Evolutionary conservation across 2,113 vertebrate species (phyloP), one percentile per base, ranked within the genome.

Genomic region (Garra rufa): DNA sequence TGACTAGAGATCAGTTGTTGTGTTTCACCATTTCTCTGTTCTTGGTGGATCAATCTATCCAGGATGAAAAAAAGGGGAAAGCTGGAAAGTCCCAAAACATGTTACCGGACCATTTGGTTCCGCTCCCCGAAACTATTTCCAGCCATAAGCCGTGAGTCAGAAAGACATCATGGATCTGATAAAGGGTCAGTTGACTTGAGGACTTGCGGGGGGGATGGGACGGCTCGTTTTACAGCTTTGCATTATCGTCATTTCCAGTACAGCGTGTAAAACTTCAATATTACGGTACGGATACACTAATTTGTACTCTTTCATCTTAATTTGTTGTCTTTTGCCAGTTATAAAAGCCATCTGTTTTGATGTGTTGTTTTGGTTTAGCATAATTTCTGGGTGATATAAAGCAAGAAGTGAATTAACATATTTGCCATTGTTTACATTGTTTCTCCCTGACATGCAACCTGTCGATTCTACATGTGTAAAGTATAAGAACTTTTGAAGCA

Each of bases 61-160:
- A 11, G 70, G 24, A 50, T 2, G n/a, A 44, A 69, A 82, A 59
- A 63, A 65, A 67, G 46, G 6, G 55, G 55, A 63, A 83, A 85
- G 84, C 86, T 93, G 94, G 93, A 94, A 94, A 94, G 91, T 93
- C 94, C 94, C 94, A 63, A 6, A n/a, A 30, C 83, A 84, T 73
- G 86, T 88, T 82, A 83, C 78, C 86, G 89, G 89, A 85, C 88
- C 88, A 83, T 52, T 65, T 76, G 61, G 75, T 87, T 87, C 86
- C 84, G 74, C 86, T 87, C 57, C 55, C 75, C 48, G 38, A 67
- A 61, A 71, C 71, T 83, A 76, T 89, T 85, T 89, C 85, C 80
- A 90, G 84, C 81, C 57, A 71, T 43, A 28, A 63, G 21, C 14
- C 7, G 55, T 91, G 89, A 91, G 82, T 91, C 89, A 91, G 73